phyloP scores from a whole-genome alignment of 2,888 invertebrate species.

The Zeuzera pyrina region DNA sequence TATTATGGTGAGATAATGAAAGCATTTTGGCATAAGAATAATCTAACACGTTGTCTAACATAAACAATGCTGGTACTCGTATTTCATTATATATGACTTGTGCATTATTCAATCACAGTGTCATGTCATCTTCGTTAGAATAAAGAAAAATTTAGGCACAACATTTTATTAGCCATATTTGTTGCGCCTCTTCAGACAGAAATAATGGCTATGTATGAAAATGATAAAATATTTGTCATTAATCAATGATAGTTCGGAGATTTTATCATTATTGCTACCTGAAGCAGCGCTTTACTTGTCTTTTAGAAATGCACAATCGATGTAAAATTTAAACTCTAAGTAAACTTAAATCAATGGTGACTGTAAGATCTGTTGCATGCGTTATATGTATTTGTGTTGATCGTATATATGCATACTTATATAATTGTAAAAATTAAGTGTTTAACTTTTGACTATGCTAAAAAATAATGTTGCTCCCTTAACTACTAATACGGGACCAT shows the following conservation, averaged over 20 bases:
- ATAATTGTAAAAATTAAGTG: not conserved
- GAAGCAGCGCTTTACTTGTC: constrained; percentile 3
- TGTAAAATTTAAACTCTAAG: constrained; percentile 1
- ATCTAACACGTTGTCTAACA: too few relatives aligned
- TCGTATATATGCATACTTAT: constrained; percentile 24
- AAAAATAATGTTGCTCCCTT: not conserved
- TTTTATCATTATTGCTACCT: not conserved
- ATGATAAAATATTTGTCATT: not conserved
- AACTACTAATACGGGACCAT: not conserved
- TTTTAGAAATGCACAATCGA: constrained; percentile 20
- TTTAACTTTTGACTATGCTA: not conserved
- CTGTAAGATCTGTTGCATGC: constrained; percentile 23
- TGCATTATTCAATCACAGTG: constrained; percentile 28
- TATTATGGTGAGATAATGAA: too few relatives aligned
- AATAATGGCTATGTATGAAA: too few relatives aligned
- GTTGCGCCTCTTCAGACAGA: constrained; percentile 25
- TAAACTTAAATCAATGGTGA: constrained; percentile 17
- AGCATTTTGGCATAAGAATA: too few relatives aligned
- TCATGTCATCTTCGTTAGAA: constrained; percentile 32
- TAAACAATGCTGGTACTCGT: too few relatives aligned
- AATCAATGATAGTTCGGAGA: not conserved
- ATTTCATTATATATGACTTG: constrained; percentile 18
- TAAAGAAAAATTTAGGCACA: constrained; percentile 32
- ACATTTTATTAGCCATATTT: constrained; percentile 20
- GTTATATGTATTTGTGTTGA: constrained; percentile 23